These are phyloP conservation scores for Hippolais icterina DNA, from an alignment of 2,113 vertebrate genomes.

Conservation along the genomic window DNA sequence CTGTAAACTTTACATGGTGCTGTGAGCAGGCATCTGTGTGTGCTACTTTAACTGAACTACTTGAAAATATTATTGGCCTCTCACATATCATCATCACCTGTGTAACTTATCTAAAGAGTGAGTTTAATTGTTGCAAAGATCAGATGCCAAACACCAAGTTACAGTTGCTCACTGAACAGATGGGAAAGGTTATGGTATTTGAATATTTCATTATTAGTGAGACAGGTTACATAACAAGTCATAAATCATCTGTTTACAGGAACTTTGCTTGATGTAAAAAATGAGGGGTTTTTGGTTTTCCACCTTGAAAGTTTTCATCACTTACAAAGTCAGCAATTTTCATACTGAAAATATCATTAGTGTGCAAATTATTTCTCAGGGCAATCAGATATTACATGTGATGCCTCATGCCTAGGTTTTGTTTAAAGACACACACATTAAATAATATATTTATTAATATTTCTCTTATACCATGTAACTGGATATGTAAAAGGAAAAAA, in stretches of 20 bases:
- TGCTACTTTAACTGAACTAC: background rate
- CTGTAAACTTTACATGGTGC: background rate
- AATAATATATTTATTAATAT: background rate
- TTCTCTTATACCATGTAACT: background rate
- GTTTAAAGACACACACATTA: background rate
- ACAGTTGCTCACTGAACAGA: constrained; percentile 51
- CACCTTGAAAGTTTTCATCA: constrained; percentile 10
- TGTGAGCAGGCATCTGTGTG: background rate
- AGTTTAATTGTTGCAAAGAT: constrained; percentile 40
- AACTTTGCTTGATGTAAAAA: constrained; percentile 12
- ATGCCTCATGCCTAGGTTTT: background rate
- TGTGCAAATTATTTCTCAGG: constrained; percentile 26
- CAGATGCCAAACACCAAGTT: constrained; percentile 40
- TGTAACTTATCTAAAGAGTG: background rate
- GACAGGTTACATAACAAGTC: constrained; percentile 8
- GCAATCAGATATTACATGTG: background rate
- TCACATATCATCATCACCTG: background rate
- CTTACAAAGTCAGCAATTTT: constrained; percentile 8
- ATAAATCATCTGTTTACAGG: constrained; percentile 53
- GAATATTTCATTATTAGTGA: constrained; percentile 43
- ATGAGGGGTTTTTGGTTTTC: background rate
- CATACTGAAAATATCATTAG: background rate
- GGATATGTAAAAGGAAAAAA: background rate
- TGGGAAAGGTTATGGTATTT: constrained; percentile 35
- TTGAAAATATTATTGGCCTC: background rate